These are phyloP conservation scores for Pristionchus arcanus DNA, from an alignment of 2,888 invertebrate genomes.

Conservation along the genomic window DNA sequence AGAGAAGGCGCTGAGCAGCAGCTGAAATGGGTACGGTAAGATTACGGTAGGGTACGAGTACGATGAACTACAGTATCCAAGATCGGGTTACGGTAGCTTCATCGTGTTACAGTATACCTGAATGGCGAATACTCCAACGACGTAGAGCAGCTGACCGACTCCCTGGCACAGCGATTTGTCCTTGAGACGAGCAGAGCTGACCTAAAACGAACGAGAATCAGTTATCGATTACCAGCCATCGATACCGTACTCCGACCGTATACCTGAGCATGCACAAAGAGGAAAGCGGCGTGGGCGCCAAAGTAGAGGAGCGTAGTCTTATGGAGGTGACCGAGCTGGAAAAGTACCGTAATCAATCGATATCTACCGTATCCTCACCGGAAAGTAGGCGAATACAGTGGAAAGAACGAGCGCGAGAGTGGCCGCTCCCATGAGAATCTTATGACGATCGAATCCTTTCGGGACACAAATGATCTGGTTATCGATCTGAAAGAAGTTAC, in stretches of 20 bases:
- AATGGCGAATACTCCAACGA: constrained; percentile 49
- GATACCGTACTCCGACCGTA: neutral
- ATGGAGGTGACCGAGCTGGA: constrained; percentile 26
- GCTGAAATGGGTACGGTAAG: constrained; percentile 23
- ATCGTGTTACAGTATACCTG: constrained; percentile 30
- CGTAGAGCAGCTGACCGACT: constrained; percentile 44
- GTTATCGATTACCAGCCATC: too few species aligned
- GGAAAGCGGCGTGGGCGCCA: constrained; percentile 27
- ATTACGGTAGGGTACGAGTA: neutral
- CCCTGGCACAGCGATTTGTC: constrained; percentile 44
- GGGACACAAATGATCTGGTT: constrained; percentile 22
- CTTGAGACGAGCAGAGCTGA: constrained; percentile 42
- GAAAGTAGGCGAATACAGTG: constrained; percentile 29
- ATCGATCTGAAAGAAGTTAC: constrained; percentile 45
- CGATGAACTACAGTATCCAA: neutral
- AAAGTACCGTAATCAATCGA: neutral
- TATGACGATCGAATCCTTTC: neutral
- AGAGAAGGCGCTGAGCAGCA: constrained; percentile 46
- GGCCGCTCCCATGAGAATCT: constrained; percentile 24
- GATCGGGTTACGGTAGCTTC: neutral
- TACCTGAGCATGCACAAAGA: constrained; percentile 52
- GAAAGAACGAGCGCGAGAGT: constrained; percentile 23
- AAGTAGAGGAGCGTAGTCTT: constrained; percentile 40
- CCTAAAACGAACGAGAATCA: neutral
- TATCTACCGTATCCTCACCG: constrained; percentile 17